Percentiles rank a stretch among this genome's conserved stretches.
Conservation (phyloP, 2,888 invertebrate species). For the Dasysyrphus albostriatus region DNA sequence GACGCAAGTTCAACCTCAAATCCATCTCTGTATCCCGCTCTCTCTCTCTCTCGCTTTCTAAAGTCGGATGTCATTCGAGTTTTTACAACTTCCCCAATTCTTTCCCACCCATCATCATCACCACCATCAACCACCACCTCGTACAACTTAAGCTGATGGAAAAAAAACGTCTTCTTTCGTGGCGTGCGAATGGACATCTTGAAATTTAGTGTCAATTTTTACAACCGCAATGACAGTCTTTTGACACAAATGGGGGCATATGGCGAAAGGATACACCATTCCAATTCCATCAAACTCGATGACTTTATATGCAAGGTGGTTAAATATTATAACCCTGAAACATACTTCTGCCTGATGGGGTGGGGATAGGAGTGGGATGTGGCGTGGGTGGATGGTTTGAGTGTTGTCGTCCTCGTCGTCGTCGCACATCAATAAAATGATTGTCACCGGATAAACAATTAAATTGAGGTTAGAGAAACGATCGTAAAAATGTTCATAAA, state of each 20-base stretch:
- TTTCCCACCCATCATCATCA: neutral
- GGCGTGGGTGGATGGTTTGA: neutral
- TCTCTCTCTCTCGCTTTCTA: slow-evolving; percentile 36
- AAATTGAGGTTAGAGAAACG: slow-evolving; percentile 84
- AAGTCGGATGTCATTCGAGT: slow-evolving; percentile 79
- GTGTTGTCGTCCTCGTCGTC: slow-evolving; percentile 13
- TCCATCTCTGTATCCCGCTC: slow-evolving; percentile 1
- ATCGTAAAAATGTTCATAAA: slow-evolving; percentile 83
- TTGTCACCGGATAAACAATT: slow-evolving; percentile 84
- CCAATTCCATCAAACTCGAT: slow-evolving; percentile 58
- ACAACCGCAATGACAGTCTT: slow-evolving; percentile 76
- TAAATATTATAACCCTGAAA: slow-evolving; percentile 52
- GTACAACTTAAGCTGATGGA: slow-evolving; percentile 23
- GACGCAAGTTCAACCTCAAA: slow-evolving; percentile 37
- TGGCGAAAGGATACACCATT: slow-evolving; percentile 65
- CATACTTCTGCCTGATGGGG: neutral
- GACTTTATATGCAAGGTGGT: slow-evolving; percentile 69
- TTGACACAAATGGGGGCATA: slow-evolving; percentile 52
- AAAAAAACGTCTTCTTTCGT: slow-evolving; percentile 58
- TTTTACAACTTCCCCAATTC: slow-evolving; percentile 82
- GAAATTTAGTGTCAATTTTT: slow-evolving; percentile 78
- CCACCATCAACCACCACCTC: slow-evolving; percentile 19
- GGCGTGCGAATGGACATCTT: slow-evolving; percentile 69
- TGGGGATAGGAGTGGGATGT: no score
- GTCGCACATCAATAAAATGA: slow-evolving; percentile 81